Evolutionary conservation across 2,888 invertebrate genomes (phyloP), one percentile per base, ranked within the genome.

Genomic region (Therioaphis trifolii): DNA sequence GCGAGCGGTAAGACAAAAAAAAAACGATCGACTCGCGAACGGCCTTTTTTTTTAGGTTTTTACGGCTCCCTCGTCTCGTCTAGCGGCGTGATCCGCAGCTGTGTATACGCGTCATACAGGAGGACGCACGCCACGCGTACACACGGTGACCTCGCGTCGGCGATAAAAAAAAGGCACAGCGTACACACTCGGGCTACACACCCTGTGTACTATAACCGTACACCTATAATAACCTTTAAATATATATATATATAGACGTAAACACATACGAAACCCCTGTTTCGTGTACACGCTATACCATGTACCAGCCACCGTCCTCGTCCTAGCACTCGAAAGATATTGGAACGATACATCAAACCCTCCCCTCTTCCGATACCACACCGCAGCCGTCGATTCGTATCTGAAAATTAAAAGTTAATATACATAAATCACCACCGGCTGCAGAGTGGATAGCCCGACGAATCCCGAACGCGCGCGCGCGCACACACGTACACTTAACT

Each of bases 361-460:
- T 35, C 43, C 18, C 2, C 76, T 14, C 43, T 40, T 21, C 27
- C 21, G 27, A 11, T 27, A 15, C 14, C 24, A 5, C 40, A 14
- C 7, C 71, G 27, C 27, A 18, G 24, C 24, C 21, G 18, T 21
- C 61, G 18, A 72, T 80, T 29, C 61, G 29, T 40, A 40, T 43
- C 15, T 18, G 63, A 82, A 82, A 74, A 82, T 82, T 82, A 82
- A 82, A 74, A 82, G 72, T 82, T 74, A 82, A 80, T 80, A 11
- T 71, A 63, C 35, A 82, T 82, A 82, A 82, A 82, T 74, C 80
- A 82, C 80, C 29, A n/a, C 69, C 29, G 43, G 43, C 27, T 12
- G 11, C 18, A 18, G 43, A 9, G 27, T 5, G n/a, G 61, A 7
- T 12, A 46, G 29, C 12, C 27, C 29, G 29, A 58, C 9, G 27